These are phyloP conservation scores for Mixornis gularis DNA, from an alignment of 2,113 vertebrate genomes.

Conservation along the genomic window DNA sequence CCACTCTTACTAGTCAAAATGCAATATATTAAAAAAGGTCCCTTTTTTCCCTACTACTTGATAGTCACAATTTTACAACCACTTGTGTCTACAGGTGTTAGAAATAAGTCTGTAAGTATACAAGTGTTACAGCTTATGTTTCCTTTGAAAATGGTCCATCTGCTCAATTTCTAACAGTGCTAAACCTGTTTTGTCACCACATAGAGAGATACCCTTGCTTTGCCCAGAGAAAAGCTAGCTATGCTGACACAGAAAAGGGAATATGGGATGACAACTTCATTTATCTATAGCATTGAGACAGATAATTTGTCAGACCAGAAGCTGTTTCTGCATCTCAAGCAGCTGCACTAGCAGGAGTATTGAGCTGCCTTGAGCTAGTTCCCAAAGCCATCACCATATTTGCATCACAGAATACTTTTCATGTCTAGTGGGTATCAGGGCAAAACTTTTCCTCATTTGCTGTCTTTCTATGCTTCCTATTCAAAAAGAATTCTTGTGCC, in stretches of 20 bases:
- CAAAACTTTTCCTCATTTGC: not conserved
- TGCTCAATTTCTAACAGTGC: not conserved
- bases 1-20: not conserved
- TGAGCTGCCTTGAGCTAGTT: not conserved
- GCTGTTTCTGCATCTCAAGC: not conserved
- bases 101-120: not conserved
- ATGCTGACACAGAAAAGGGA: not conserved
- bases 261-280: not conserved
- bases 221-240: not conserved
- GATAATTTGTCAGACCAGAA: not conserved
- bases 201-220: not conserved
- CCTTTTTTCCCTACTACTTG: not conserved
- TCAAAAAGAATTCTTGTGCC: not conserved
- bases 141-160: not conserved
- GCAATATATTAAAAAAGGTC: not conserved
- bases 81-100: not conserved
- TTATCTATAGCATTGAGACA: not conserved
- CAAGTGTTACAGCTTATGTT: not conserved
- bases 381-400: not conserved
- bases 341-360: not conserved
- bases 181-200: not conserved
- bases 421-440: too few relatives aligned
- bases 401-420: not conserved
- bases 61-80: not conserved
- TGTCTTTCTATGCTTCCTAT: not conserved